Conservation (phyloP, 2,113 vertebrate genomes). For the Balaeniceps rex region DNA sequence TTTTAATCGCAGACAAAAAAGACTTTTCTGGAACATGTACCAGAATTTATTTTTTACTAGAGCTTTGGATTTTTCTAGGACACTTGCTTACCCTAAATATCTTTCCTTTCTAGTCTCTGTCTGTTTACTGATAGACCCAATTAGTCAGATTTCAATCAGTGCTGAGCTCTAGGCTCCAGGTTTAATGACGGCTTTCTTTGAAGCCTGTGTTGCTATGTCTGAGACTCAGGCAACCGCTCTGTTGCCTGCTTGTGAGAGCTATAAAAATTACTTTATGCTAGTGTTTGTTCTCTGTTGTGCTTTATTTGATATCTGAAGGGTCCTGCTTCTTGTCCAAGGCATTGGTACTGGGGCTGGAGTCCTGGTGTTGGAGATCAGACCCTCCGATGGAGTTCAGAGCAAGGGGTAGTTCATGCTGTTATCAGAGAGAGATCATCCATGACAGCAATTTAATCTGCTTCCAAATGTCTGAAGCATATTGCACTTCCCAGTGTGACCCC, state of each 20-base stretch:
- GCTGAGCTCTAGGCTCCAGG: not conserved
- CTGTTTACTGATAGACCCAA: not conserved
- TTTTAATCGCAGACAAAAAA: rapidly evolving
- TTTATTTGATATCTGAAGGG: not conserved
- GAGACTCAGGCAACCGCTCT: not conserved
- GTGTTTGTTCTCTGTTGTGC: not conserved
- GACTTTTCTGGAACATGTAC: not conserved
- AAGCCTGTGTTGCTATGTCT: not conserved
- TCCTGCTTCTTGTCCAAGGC: not conserved
- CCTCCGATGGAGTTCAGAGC: rapidly evolving
- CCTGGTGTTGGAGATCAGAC: not conserved
- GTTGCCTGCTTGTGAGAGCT: not conserved
- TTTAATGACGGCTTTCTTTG: not conserved
- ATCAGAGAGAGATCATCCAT: rapidly evolving
- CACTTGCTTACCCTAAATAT: not conserved
- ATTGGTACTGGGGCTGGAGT: rapidly evolving
- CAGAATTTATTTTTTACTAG: not conserved
- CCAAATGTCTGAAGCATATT: rapidly evolving
- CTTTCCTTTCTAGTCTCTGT: not conserved
- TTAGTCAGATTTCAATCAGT: not conserved
- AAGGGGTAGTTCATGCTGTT: rapidly evolving
- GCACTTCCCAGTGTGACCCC: not conserved
- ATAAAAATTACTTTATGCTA: not conserved
- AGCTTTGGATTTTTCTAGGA: not conserved
- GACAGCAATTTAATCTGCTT: not conserved